Evolutionary conservation across 2,888 invertebrate species (phyloP), one percentile per base, ranked within the genome.

Genomic region (Dynastes tityus): DNA sequence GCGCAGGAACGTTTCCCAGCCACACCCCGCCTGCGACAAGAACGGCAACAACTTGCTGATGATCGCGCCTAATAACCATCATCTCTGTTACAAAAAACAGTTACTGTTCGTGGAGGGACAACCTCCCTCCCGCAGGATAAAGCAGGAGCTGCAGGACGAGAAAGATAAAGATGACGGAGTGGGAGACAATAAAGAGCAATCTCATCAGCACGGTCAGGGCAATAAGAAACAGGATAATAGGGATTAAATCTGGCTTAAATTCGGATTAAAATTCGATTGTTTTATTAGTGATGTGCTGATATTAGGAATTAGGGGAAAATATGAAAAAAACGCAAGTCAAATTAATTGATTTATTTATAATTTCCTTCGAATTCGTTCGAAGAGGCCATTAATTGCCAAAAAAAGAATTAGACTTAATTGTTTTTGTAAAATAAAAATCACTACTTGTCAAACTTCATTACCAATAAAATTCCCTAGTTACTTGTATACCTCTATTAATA

Each of bases 21-120:
- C 88, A 22, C 83, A 86, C 79, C 84, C 86, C 22, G 79, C 91
- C 70, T 90, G 92, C 78, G 93, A 93, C 82, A 89, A 91, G 37
- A 93, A 93, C 83, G 92, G 93, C 0, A 93, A 93, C 84, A 93
- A 93, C 84, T 84, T 94, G 79, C 83, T 94, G 78, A 94, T 94
- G 93, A 93, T 94, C 11, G 93, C 93, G 0, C 93, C 93, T 0
- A 89, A 88, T 77, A 88, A 87, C 81, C 88, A 88, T 78, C 86
- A 87, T 78, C 76, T 87, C 37, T 86, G 87, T 0, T 84, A 88
- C 55, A 84, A 85, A 79, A 83, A 86, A 80, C 83, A 81, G 49
- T 79, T 83, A 32, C 79, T 84, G 63, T 83, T 83, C 71, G 67
- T 85, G 61, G 85, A 85, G 13, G 68, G 81, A 8, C 80, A 81